Conservation (phyloP, 2,797 vertebrate species). For the Taeniopygia guttata region DNA sequence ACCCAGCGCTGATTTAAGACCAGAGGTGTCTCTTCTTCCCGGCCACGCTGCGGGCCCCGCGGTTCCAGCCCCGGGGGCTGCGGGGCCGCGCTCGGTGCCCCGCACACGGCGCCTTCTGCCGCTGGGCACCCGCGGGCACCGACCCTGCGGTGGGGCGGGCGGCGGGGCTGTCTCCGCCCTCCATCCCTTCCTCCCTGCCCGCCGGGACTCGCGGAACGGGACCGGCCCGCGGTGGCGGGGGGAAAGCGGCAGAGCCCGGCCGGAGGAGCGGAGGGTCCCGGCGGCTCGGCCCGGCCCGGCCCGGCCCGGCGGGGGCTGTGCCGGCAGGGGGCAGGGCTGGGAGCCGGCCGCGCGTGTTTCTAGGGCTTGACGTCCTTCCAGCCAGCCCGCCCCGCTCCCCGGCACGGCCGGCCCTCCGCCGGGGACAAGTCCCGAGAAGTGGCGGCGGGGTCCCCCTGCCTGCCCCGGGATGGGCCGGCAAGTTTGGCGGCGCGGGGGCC, state of each 20-base stretch:
- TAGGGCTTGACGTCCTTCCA: slow-evolving; percentile 49
- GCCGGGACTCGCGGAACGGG: background rate
- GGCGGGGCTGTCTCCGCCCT: background rate
- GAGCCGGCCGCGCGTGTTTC: background rate
- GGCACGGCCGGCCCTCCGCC: background rate
- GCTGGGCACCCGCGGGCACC: background rate
- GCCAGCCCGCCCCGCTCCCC: background rate
- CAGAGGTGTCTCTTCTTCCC: background rate
- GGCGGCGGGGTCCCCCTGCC: background rate
- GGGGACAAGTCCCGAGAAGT: slow-evolving; percentile 31
- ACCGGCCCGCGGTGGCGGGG: background rate
- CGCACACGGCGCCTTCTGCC: background rate
- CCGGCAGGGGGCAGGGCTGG: slow-evolving; percentile 54
- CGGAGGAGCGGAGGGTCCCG: background rate
- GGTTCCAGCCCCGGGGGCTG: background rate
- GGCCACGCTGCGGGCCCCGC: background rate
- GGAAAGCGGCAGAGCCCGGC: too few species aligned
- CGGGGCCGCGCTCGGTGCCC: background rate
- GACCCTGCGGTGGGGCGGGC: background rate
- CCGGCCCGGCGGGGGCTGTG: background rate
- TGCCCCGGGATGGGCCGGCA: background rate
- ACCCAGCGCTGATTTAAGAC: background rate
- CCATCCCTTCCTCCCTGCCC: background rate
- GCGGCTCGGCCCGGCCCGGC: background rate
- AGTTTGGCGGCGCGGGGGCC: slow-evolving; percentile 17